Evolutionary conservation across 2,797 vertebrate genomes (phyloP).

Genomic region (Sitta carolinensis): DNA sequence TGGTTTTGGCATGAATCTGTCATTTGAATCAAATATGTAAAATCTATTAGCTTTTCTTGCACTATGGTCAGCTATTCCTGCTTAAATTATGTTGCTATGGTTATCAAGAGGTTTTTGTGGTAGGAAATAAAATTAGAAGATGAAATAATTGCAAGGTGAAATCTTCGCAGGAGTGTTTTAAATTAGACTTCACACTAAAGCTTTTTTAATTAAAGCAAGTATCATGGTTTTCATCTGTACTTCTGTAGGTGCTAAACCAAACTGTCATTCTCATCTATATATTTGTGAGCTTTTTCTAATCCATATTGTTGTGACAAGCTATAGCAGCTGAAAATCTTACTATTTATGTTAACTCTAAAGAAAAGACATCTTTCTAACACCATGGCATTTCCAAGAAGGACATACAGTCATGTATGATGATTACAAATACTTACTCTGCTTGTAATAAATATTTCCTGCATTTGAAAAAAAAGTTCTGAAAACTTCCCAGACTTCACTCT

Average conservation of each 20-base stretch:
- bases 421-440: neutral
- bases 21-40: neutral
- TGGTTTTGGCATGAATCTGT: neutral
- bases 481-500: neutral
- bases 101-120: neutral
- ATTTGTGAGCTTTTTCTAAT: neutral
- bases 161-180: neutral
- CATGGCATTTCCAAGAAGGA: neutral
- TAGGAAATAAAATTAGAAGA: neutral
- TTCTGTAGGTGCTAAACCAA: neutral
- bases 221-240: neutral
- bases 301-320: neutral
- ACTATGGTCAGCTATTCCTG: neutral
- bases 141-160: neutral
- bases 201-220: neutral
- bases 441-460: neutral
- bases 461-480: neutral
- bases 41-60: neutral
- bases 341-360: neutral
- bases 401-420: neutral
- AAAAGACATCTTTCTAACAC: neutral
- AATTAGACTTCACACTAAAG: neutral
- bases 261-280: neutral
- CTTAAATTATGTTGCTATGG: neutral
- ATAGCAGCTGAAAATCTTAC: neutral